Evolutionary conservation across 2,797 vertebrate genomes (phyloP).

Genomic region (Sebastes elongatus): DNA sequence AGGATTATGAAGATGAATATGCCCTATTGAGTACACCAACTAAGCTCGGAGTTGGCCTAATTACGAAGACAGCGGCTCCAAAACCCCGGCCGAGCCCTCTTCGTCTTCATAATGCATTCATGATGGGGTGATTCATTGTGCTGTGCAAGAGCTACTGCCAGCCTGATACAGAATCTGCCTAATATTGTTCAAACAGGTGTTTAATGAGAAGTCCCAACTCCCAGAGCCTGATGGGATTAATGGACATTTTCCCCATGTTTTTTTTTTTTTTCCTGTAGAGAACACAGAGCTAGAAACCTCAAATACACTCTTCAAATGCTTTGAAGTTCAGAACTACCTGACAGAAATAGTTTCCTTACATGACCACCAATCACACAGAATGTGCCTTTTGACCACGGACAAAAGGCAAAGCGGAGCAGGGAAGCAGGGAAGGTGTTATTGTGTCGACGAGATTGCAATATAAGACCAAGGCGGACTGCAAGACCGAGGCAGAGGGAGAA

Average conservation of each 20-base stretch:
- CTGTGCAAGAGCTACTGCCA: constrained; percentile 24
- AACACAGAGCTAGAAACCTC: neutral
- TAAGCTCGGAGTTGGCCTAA: constrained; percentile 56
- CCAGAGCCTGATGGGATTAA: constrained; percentile 39
- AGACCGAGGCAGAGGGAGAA: neutral
- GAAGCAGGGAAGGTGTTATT: neutral
- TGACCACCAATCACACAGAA: constrained; percentile 4
- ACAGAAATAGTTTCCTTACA: neutral
- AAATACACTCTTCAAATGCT: neutral
- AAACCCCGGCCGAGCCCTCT: constrained; percentile 34
- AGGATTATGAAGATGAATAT: constrained; percentile 60
- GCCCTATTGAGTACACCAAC: constrained; percentile 31
- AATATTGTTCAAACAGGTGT: constrained; percentile 58
- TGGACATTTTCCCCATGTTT: constrained; percentile 1
- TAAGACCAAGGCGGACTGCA: neutral
- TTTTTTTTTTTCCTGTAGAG: constrained; percentile 3
- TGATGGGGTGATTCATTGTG: constrained; percentile 49
- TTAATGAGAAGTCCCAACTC: constrained; percentile 50
- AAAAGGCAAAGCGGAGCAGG: neutral
- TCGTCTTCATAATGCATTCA: constrained; percentile 54
- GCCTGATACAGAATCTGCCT: constrained; percentile 15
- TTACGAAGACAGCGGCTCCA: constrained; percentile 47
- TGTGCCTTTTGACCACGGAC: neutral
- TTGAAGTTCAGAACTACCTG: constrained; percentile 6
- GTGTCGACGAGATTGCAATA: neutral